Base-by-base conservation (phyloP, 2,888 invertebrate genomes). In the Eupithecia insigniata region DNA sequence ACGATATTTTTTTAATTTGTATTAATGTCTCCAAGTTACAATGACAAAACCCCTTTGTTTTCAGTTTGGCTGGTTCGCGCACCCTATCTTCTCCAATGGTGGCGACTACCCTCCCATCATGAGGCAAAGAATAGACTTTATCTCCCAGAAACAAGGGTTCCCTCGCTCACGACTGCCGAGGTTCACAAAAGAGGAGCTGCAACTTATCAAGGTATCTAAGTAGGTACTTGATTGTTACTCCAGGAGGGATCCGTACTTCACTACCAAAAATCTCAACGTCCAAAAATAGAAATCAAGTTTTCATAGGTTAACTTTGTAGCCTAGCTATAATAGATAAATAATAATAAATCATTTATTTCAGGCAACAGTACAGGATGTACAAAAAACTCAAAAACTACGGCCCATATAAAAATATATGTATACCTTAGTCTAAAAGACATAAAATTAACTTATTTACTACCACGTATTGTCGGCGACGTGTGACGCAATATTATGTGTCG, bases 31-130 rank as follows among this genome's bases (percentile, higher is more conserved):
- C 16, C 34, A 1, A 39, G 22, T 43, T 43, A 10, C 46, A n/a
- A 1, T 51, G 22, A 22, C 0, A 51, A 3, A 51, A 8, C n/a
- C 10, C 58, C 7, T 46, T 65, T 39, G 46, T 77, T 92, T 90
- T 62, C 86, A 95, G 95, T 91, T 95, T 68, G 96, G 96, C 39
- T 96, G 96, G 96, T 96, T 95, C 82, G 95, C 95, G 0, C 93
- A 96, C 85, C 96, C 97, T 1, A 96, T 97, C 46, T 95, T 96
- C 84, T 94, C 95, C 0, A 85, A 88, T 69, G 82, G 87, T 0
- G 96, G 96, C 0, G 96, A 96, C 86, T 97, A 96, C 84, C 97
- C 97, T 0, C 87, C 92, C 66, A 82, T 95, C 0, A 96, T 97
- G 96, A 95, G 95, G 70, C 87, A 92, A 22, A 88, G 94, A 4